Base-by-base conservation (phyloP, 2,113 vertebrate species). In the Sturnira hondurensis region DNA sequence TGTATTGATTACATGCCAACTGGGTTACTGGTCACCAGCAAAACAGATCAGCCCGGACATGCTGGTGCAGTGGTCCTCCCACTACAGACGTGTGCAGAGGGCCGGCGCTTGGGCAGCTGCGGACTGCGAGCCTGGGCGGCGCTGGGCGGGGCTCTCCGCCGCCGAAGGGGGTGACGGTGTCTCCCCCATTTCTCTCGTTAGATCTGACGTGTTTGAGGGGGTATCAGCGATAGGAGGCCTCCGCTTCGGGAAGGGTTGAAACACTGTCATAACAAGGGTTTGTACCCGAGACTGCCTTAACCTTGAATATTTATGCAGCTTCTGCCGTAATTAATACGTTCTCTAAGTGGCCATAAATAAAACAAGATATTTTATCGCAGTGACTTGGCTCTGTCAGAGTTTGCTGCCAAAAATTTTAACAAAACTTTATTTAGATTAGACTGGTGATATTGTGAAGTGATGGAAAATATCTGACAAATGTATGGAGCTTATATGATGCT, bases 41-140 rank as follows among this genome's bases (percentile, higher is more conserved):
- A 36, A 38, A 15, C 24, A 2, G 41, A 61, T 14, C 12, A 1
- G 33, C n/a, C 33, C 28, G 70, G 83, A 56, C 45, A 2, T 0
- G 17, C 63, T 8, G 12, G 2, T 17, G 4, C 31, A 4, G 45
- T 28, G 38, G 45, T 41, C 86, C 70, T 33, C 24, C 50, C 0
- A 0, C 63, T 2, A 1, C 1, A 28, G 41, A 45, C 33, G 1
- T 0, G 0, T 3, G 20, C 7, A 0, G 63, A 73, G 14, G 4
- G 36, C 31, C 8, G 17, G 47, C 17, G 45, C 31, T 56, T 43
- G 26, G 54, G 50, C 22, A n/a, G 84, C 80, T 38, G 52, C 71
- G 54, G 71, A 83, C 86, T 65, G 1, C 11, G 7, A 20, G 76
- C 38, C 77, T n/a, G 28, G 52, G 47, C 11, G 33, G 54, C 70